A percentile compares a stretch with the other conserved stretches of the same genome.
Evolutionary conservation across 2,113 vertebrate species (phyloP).

Genomic region (Thunnus thynnus): DNA sequence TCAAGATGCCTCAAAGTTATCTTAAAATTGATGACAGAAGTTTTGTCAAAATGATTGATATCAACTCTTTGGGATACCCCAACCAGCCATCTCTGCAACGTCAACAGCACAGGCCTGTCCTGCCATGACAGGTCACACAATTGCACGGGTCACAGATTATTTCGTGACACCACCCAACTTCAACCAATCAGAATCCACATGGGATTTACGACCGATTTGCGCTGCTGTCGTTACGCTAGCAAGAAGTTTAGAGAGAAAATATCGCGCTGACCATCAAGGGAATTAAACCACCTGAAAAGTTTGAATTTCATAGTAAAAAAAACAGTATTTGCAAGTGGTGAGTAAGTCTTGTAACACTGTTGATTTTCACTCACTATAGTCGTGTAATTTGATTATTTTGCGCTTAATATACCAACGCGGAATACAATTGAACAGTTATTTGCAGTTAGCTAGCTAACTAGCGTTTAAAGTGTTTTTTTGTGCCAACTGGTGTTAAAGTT

Average conservation of each 20-base stretch:
- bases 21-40: too few species aligned
- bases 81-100: too few species aligned
- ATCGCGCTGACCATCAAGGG: not conserved
- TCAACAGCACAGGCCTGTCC: too few species aligned
- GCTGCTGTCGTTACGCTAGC: too few species aligned
- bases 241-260: accelerated
- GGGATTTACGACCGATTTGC: too few species aligned
- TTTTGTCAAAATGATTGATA: too few species aligned
- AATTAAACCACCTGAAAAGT: slow-evolving; percentile 4
- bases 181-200: slow-evolving; percentile 61
- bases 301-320: not conserved
- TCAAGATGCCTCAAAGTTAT: not conserved
- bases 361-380: not conserved
- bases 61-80: too few species aligned
- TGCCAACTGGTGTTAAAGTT: not conserved
- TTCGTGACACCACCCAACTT: not conserved
- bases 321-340: not conserved
- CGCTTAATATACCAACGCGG: not conserved
- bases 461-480: not conserved
- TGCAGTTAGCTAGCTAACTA: not conserved
- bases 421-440: not conserved
- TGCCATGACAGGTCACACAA: too few species aligned
- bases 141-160: not conserved
- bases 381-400: not conserved
- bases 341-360: not conserved